A percentile compares a stretch with the other conserved stretches of the same genome.
Evolutionary conservation across 1,140 invertebrate genomes (phyloP).

Genomic region (Gonioctena quinquepunctata): DNA sequence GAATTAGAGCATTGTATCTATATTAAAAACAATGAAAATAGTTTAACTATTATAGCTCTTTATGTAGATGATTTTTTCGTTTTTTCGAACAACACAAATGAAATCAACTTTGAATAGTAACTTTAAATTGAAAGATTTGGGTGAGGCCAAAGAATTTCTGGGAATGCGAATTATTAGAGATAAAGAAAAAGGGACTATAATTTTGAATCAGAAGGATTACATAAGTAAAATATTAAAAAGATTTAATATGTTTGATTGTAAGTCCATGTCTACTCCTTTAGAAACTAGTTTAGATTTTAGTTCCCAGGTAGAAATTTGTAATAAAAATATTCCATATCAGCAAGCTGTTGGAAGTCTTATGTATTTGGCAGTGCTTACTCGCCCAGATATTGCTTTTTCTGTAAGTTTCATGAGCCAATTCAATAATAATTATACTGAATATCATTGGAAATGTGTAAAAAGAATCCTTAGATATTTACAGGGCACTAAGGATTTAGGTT

Average conservation of each 20-base stretch:
- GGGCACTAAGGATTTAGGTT: constrained; percentile 39
- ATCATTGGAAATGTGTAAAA: constrained; percentile 54
- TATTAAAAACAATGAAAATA: constrained; percentile 33
- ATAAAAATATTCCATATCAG: constrained; percentile 43
- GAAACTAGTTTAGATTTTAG: constrained; percentile 25
- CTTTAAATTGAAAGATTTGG: constrained; percentile 41
- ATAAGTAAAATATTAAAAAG: constrained; percentile 22
- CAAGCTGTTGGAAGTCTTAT: constrained; percentile 55
- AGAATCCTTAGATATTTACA: constrained; percentile 55
- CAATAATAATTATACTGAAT: constrained; percentile 40
- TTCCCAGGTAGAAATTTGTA: constrained; percentile 3
- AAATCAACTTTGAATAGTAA: constrained; percentile 29
- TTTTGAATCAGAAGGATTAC: constrained; percentile 35
- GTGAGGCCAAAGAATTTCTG: constrained; percentile 26
- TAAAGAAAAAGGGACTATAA: background rate
- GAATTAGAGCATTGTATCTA: constrained; percentile 50
- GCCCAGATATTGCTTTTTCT: constrained; percentile 58
- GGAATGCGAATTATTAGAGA: constrained; percentile 22
- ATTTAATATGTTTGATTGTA: constrained; percentile 23
- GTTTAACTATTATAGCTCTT: constrained; percentile 41
- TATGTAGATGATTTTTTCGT: constrained; percentile 54
- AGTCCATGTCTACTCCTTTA: constrained; percentile 28
- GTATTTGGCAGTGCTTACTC: constrained; percentile 54
- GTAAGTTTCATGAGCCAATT: constrained; percentile 53
- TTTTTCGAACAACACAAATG: constrained; percentile 41